Base-by-base conservation (phyloP, 2,797 vertebrate genomes). In the Melanotaenia pygmaea region DNA sequence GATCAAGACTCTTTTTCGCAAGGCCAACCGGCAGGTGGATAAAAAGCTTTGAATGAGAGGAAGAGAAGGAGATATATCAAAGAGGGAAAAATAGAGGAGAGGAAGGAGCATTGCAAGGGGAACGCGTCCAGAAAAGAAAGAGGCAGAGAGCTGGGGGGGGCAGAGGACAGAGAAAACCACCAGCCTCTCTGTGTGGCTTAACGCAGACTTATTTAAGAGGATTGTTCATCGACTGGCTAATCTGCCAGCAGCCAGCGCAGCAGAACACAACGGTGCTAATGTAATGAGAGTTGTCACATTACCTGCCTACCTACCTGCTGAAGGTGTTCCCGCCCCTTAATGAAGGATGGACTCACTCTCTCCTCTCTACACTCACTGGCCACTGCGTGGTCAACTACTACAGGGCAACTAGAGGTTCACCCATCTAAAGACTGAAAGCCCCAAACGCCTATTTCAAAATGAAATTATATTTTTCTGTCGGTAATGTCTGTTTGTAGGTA, bases 121-220 rank as follows among this genome's bases (percentile, higher is more conserved):
- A 61, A 82, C 20, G 50, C 26, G 66, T 69, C 57, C 50, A 66
- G 58, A 76, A 64, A 60, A 54, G 50, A 71, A 10, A 60, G 66
- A 67, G 16, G 64, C 71, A 70, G 54, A 67, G 57, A 56, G 35
- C 56, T 58, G 58, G 64, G 62, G 18, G 43, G 66, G 68, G 63
- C 76, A 71, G 83, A 87, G 81, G 76, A 85, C 71, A 67, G 50
- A 65, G 63, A 80, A 65, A 83, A 64, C 61, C 77, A 64, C 65
- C 82, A 67, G 79, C 76, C 88, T 89, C 88, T 91, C 82, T 58
- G 74, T 72, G 74, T 76, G 88, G 92, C 88, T 94, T 94, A 94
- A 85, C 9, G 78, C 81, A 83, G 93, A 91, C 92, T 84, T 77
- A 63, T 94, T 93, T 95, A 96, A 95, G 93, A 93, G 94, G 95